A percentile compares a stretch with the other conserved stretches of the same genome.
Conservation (phyloP, 2,797 vertebrate genomes). For the Syngnathus rostellatus region DNA sequence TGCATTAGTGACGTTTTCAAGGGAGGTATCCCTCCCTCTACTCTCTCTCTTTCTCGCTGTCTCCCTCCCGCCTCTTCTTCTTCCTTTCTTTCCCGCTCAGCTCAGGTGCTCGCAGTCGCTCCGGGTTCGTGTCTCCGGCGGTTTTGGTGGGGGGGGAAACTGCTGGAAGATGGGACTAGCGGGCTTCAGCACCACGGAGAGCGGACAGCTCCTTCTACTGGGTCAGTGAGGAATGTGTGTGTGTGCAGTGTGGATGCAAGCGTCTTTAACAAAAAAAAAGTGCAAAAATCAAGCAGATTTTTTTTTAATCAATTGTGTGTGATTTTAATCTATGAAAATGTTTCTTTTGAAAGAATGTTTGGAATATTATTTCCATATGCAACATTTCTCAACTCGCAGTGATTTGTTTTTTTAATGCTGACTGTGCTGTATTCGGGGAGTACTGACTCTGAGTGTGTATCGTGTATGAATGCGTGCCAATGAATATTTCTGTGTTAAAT, state of each 20-base stretch:
- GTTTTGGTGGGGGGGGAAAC: conserved; percentile 19
- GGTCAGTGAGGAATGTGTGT: conserved; percentile 8
- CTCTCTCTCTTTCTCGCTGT: conserved; percentile 19
- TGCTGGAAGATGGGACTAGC: conserved; percentile 50
- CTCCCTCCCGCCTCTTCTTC: conserved; percentile 20
- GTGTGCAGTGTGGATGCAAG: neutral
- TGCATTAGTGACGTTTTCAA: conserved; percentile 63
- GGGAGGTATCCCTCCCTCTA: conserved; percentile 41
- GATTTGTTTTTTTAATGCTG: neutral
- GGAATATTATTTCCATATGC: neutral
- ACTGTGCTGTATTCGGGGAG: neutral
- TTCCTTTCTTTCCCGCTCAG: conserved; percentile 37
- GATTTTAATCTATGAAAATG: neutral
- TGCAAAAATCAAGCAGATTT: neutral
- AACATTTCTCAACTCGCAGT: neutral
- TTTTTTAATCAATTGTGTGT: neutral
- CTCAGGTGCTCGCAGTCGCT: conserved; percentile 36
- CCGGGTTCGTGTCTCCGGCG: conserved; percentile 25
- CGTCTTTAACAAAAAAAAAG: neutral
- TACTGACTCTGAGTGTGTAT: neutral
- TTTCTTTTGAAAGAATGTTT: neutral
- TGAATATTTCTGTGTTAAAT: neutral
- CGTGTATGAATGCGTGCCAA: conserved; percentile 3
- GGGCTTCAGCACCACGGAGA: conserved; percentile 67
- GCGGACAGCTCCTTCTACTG: conserved; percentile 64